Conservation (phyloP, 2,888 invertebrate genomes). For the Ornithoptera alexandrae region DNA sequence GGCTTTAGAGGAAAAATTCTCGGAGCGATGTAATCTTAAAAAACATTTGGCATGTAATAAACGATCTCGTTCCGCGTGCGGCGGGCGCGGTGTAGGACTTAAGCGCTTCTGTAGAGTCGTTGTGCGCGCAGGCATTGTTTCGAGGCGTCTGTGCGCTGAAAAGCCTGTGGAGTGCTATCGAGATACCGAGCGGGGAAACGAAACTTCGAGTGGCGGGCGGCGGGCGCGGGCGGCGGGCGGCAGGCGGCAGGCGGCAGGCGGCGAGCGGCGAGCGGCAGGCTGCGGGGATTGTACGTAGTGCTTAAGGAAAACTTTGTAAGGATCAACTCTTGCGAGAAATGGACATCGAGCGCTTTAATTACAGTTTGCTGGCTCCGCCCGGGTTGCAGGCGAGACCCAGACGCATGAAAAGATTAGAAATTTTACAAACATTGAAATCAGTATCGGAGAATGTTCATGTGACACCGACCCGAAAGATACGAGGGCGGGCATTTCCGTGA, state of each 20-base stretch:
- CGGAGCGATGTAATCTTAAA: too few species aligned
- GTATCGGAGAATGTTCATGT: neutral
- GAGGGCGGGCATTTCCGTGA: constrained; percentile 30
- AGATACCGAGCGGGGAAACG: constrained; percentile 36
- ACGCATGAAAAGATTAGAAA: neutral
- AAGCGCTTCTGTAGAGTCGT: constrained; percentile 13
- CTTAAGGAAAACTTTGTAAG: too few species aligned
- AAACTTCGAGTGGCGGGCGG: neutral
- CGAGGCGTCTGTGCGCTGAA: constrained; percentile 37
- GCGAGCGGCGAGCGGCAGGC: too few species aligned
- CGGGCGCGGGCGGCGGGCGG: too few species aligned
- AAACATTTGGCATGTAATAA: constrained; percentile 5
- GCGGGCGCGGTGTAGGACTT: constrained; percentile 11
- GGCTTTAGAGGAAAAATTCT: too few species aligned
- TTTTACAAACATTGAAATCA: neutral
- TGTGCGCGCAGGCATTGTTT: constrained; percentile 36
- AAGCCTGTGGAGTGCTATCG: constrained; percentile 38
- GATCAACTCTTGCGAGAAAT: neutral
- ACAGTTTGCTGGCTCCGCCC: neutral
- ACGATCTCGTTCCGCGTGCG: constrained; percentile 6
- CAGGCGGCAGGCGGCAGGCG: too few species aligned
- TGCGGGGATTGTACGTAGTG: neutral
- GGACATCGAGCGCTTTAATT: neutral
- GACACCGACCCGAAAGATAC: neutral
- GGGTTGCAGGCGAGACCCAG: neutral